Percentiles rank a stretch among this genome's conserved stretches.
phyloP scores from a whole-genome alignment of 2,888 invertebrate species.

The Leucophenga maculata region DNA sequence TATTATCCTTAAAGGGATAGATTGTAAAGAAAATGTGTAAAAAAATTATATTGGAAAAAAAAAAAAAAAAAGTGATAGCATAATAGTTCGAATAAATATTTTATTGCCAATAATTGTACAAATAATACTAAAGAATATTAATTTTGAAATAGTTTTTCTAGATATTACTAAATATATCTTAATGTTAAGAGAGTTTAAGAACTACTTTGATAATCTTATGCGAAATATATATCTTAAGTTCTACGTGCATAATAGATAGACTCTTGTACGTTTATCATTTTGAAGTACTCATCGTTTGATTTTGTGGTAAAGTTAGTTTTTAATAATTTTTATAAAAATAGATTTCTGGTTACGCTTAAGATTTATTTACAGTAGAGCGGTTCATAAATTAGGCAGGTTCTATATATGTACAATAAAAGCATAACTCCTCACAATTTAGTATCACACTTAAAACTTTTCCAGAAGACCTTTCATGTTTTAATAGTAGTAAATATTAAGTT shows the following conservation, averaged over 20 bases:
- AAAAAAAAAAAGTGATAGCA: constrained; percentile 1
- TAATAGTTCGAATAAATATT: neutral
- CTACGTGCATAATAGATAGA: neutral
- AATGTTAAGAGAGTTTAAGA: neutral
- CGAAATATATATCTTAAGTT: neutral
- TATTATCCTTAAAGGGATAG: no score
- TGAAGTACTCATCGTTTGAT: neutral
- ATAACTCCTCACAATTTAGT: constrained; percentile 50
- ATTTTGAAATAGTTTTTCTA: neutral
- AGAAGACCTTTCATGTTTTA: constrained; percentile 24
- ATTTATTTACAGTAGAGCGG: constrained; percentile 5
- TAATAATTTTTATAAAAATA: constrained; percentile 53
- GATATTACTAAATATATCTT: neutral
- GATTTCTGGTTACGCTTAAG: constrained; percentile 31
- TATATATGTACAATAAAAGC: neutral
- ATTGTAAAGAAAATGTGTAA: neutral
- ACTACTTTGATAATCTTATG: neutral
- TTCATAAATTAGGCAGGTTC: neutral
- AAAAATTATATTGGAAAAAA: neutral
- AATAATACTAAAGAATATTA: neutral
- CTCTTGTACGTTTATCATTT: neutral
- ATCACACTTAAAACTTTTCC: constrained; percentile 57
- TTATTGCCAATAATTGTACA: constrained; percentile 15
- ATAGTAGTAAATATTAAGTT: neutral
- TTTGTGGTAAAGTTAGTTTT: neutral